These are phyloP conservation scores for Leptocoma aspasia DNA, from an alignment of 2,113 vertebrate species.

Conservation along the genomic window DNA sequence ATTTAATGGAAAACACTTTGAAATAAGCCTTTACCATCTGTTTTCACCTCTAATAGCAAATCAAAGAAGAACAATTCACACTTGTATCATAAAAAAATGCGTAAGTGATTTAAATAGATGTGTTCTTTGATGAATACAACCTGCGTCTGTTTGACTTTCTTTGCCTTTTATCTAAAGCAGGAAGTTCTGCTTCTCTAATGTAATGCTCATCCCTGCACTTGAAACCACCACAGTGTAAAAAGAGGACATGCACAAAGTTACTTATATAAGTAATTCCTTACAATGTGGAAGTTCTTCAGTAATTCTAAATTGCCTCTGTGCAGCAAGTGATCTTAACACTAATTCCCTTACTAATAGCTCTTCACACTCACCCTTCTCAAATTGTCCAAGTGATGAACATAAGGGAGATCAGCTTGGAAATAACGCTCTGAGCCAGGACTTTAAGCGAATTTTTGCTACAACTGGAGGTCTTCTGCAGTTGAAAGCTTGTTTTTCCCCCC, in stretches of 20 bases:
- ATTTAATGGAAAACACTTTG: slow-evolving; percentile 55
- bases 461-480: background rate
- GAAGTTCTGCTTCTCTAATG: slow-evolving; percentile 7
- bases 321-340: background rate
- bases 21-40: slow-evolving; percentile 64
- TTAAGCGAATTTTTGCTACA: background rate
- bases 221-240: background rate
- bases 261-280: background rate
- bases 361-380: background rate
- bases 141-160: slow-evolving; percentile 31
- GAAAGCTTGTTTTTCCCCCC: background rate
- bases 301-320: background rate
- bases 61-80: slow-evolving; percentile 50
- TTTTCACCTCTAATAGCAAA: slow-evolving; percentile 59
- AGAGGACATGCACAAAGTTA: background rate
- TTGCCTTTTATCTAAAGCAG: background rate
- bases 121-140: slow-evolving; percentile 45
- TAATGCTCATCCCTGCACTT: background rate
- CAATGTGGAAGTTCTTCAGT: background rate
- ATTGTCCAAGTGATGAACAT: background rate
- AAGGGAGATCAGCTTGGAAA: background rate
- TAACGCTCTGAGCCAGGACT: background rate
- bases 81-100: slow-evolving; percentile 21
- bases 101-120: slow-evolving; percentile 61
- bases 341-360: background rate